Evolutionary conservation across 2,888 invertebrate species (phyloP).

Genomic region (Melieria picta): DNA sequence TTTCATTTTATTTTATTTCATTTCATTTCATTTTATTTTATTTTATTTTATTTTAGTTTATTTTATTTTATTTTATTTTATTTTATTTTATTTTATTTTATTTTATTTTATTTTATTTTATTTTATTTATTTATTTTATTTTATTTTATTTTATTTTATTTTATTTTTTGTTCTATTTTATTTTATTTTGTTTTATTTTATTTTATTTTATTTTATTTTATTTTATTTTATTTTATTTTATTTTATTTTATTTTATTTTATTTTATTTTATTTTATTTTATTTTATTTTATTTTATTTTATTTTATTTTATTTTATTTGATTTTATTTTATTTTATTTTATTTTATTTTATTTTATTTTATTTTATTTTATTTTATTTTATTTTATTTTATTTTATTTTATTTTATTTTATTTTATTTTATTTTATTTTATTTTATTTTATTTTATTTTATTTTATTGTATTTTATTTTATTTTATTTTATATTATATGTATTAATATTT

Average conservation of each 20-base stretch:
- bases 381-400: neutral
- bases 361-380: neutral
- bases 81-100: slow-evolving; percentile 11
- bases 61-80: slow-evolving; percentile 15
- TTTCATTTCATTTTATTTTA: slow-evolving; percentile 3
- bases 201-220: no score
- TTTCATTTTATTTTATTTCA: neutral
- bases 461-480: neutral
- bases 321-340: slow-evolving; percentile 1
- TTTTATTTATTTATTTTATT: slow-evolving; percentile 53
- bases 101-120: slow-evolving; percentile 29
- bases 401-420: neutral
- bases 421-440: neutral
- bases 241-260: no score
- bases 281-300: neutral
- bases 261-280: neutral
- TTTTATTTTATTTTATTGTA: neutral
- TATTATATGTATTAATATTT: neutral
- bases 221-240: no score
- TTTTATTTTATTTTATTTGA: slow-evolving; percentile 1
- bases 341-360: slow-evolving; percentile 4
- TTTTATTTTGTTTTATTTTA: neutral
- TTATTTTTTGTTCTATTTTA: neutral
- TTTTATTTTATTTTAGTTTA: neutral
- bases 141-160: neutral